Conservation (phyloP, 2,888 invertebrate genomes). For the Drosophila mulleri region DNA sequence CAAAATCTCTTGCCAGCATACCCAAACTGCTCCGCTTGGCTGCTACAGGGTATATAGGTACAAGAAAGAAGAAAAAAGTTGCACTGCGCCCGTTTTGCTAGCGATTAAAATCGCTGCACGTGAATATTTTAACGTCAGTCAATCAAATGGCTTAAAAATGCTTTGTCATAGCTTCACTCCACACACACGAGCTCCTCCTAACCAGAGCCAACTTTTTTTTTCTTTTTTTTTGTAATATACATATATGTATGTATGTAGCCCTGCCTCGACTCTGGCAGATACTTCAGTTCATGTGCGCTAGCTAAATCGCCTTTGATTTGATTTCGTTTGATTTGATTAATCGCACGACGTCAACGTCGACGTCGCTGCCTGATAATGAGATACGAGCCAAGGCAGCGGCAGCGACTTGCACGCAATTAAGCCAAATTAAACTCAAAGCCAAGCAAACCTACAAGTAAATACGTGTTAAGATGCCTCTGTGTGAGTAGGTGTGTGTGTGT, state of each 20-base stretch:
- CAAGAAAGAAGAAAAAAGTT: slow-evolving; percentile 40
- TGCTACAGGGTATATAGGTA: slow-evolving; percentile 34
- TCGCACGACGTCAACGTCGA: slow-evolving; percentile 60
- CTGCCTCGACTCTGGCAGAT: slow-evolving; percentile 15
- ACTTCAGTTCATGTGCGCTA: slow-evolving; percentile 61
- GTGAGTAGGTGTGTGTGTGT: slow-evolving; percentile 1
- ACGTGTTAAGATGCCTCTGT: slow-evolving; percentile 58
- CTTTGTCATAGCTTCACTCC: slow-evolving; percentile 75
- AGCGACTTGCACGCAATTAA: slow-evolving; percentile 73
- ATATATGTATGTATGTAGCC: slow-evolving; percentile 2
- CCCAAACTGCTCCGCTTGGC: neutral
- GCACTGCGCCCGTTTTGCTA: slow-evolving; percentile 61
- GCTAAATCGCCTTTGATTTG: slow-evolving; percentile 79
- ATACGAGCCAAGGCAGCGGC: slow-evolving; percentile 37
- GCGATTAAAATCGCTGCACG: slow-evolving; percentile 77
- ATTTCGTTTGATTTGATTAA: slow-evolving; percentile 80
- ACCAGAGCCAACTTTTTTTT: slow-evolving; percentile 10
- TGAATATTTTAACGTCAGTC: slow-evolving; percentile 82
- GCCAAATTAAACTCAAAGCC: slow-evolving; percentile 67
- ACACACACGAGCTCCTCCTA: slow-evolving; percentile 22
- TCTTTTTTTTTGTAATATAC: neutral
- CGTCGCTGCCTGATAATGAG: slow-evolving; percentile 54
- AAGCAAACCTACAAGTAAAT: slow-evolving; percentile 60
- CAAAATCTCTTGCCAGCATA: neutral
- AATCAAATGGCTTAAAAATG: slow-evolving; percentile 82